Conservation (phyloP, 2,797 vertebrate species). For the Falco naumanni region DNA sequence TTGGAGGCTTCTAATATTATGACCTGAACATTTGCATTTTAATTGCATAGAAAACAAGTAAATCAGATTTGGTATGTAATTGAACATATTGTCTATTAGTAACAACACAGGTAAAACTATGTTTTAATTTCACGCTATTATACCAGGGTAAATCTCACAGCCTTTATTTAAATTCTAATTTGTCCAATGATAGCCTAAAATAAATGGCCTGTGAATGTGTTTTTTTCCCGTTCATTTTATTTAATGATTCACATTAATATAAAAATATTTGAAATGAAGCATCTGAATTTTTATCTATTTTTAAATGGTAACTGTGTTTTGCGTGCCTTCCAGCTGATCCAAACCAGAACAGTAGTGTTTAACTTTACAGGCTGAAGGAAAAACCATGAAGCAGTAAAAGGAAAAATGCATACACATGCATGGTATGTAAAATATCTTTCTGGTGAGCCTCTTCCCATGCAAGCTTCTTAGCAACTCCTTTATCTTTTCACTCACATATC, state of each 20-base stretch:
- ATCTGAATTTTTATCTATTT: background rate
- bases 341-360: background rate
- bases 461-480: background rate
- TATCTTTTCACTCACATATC: background rate
- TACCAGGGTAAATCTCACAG: background rate
- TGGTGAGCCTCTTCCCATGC: background rate
- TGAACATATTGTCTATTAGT: background rate
- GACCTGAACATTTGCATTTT: conserved; percentile 24
- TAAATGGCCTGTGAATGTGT: background rate
- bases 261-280: background rate
- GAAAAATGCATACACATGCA: background rate
- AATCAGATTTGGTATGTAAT: background rate
- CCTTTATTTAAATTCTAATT: background rate
- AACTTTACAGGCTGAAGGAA: background rate
- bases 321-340: background rate
- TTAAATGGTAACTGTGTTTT: background rate
- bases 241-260: background rate
- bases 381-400: background rate
- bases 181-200: background rate
- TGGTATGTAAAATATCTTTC: background rate
- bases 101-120: background rate
- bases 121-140: conserved; percentile 6
- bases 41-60: background rate
- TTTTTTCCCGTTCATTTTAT: background rate
- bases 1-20: background rate